Base-by-base conservation (phyloP, 2,888 invertebrate genomes). In the Elysia crispata region DNA sequence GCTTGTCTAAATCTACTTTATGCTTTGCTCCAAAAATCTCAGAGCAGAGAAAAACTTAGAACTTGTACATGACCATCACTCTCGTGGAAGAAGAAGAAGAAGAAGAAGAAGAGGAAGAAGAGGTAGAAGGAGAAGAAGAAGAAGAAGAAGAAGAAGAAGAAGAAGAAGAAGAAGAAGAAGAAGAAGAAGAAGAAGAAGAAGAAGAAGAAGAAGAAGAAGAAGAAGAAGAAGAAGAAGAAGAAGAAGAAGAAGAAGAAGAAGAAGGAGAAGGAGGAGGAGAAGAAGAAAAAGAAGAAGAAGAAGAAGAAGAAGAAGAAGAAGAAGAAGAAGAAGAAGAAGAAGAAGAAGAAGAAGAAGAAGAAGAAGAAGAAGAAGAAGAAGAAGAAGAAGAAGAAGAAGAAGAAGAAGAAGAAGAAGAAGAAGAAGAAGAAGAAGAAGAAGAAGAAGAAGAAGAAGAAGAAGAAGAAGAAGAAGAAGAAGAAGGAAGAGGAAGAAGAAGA, bases 221-320 rank as follows among this genome's bases (percentile, higher is more conserved):
- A 30, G 57, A 54, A 50, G 64, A 0, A 60, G 62, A 72, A 41
- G 70, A 60, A 54, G 60, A 31, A 60, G 60, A 41, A 70, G 70
- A 77, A 33, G 70, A 25, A 31, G 33, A 77, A 25, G 70, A 1
- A 30, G 60, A 57, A n/a, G 60, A 23, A 31, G 15, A n/a, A 41
- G 41, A 13, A 23, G 31, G 20, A 28, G 50, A 25, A 62, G 23
- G 49, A 28, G 30, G 23, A 28, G 31, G 23, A 31, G 54, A 31
- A 23, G 23, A 25, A 50, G 31, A 23, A 57, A 31, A 30, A 30
- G 31, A 54, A 31, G 30, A 6, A 57, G 30, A 23, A 49, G 28
- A 23, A 50, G 28, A 30, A 31, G 49, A 13, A 0, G 20, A 1
- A 28, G 1, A 20, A 50, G 66, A 66, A 57, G 54, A 50, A 49